Conservation (phyloP, 2,113 vertebrate species). For the Rhinichthys klamathensis region DNA sequence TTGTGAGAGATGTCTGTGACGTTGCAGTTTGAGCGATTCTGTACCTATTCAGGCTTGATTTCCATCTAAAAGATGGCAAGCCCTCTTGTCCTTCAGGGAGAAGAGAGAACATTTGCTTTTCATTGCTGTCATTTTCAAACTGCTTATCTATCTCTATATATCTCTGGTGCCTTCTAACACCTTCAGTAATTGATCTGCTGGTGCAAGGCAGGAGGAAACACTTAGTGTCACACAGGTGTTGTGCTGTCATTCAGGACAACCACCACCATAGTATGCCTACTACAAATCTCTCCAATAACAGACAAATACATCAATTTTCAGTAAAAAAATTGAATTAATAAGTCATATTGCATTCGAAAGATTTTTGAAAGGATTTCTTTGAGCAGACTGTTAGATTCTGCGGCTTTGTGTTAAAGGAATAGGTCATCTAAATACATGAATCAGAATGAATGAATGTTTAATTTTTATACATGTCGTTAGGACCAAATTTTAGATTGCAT, state of each 20-base stretch:
- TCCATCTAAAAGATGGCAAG: constrained; percentile 16
- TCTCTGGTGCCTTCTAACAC: constrained; percentile 14
- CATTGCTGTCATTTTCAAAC: background rate
- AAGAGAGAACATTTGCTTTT: constrained; percentile 15
- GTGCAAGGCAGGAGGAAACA: constrained; percentile 4
- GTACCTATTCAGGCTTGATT: background rate
- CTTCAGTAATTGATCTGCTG: constrained; percentile 4
- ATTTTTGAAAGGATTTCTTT: background rate
- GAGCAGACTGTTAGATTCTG: too few relatives aligned
- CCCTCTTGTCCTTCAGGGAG: constrained; percentile 9
- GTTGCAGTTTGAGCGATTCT: background rate
- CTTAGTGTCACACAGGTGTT: constrained; percentile 6
- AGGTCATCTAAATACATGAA: background rate
- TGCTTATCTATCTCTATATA: background rate
- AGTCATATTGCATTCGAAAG: background rate
- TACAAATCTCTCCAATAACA: too few relatives aligned
- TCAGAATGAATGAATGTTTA: background rate
- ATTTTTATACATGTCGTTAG: background rate
- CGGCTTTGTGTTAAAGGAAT: background rate
- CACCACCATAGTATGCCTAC: background rate
- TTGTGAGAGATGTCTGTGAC: background rate
- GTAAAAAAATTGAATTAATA: background rate
- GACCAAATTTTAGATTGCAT: background rate
- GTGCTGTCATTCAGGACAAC: background rate
- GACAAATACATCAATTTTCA: background rate